A percentile compares a stretch with the other conserved stretches of the same genome.
Evolutionary conservation across 2,113 vertebrate genomes (phyloP).

Genomic region (Strix uralensis): DNA sequence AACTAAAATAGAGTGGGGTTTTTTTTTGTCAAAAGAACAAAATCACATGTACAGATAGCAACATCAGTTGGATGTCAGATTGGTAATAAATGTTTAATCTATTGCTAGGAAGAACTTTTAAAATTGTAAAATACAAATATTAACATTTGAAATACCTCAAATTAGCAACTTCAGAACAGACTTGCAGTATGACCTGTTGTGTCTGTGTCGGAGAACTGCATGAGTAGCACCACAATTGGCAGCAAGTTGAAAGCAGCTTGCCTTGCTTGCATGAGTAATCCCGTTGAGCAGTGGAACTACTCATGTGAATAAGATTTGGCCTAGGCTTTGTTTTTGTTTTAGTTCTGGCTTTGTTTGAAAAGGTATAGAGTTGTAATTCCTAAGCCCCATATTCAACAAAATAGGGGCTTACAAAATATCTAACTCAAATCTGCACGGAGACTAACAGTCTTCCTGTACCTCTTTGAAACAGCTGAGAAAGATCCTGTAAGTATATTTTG

Average conservation of each 20-base stretch:
- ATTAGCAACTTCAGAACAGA: neutral
- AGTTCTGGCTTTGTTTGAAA: slow-evolving; percentile 59
- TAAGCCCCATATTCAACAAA: neutral
- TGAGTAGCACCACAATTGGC: neutral
- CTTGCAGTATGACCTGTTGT: neutral
- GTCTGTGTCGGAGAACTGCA: neutral
- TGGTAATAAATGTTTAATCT: neutral
- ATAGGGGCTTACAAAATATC: slow-evolving; percentile 22
- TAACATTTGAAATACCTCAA: neutral
- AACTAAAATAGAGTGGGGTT: neutral
- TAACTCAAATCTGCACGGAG: slow-evolving; percentile 23
- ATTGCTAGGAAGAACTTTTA: neutral
- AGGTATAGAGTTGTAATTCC: slow-evolving; percentile 10
- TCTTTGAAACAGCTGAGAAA: slow-evolving; percentile 4
- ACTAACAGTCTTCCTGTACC: neutral
- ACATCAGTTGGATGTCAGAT: neutral
- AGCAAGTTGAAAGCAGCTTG: neutral
- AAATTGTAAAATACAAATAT: accelerated
- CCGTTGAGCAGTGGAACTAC: neutral
- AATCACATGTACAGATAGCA: neutral
- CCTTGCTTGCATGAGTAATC: slow-evolving; percentile 19
- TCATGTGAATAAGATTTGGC: slow-evolving; percentile 43
- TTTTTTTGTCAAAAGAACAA: neutral
- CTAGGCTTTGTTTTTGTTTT: slow-evolving; percentile 38
- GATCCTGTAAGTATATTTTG: neutral